A percentile compares a stretch with the other conserved stretches of the same genome.
phyloP scores from a whole-genome alignment of 1,140 invertebrate genomes.

The Lasaia peninsularis region DNA sequence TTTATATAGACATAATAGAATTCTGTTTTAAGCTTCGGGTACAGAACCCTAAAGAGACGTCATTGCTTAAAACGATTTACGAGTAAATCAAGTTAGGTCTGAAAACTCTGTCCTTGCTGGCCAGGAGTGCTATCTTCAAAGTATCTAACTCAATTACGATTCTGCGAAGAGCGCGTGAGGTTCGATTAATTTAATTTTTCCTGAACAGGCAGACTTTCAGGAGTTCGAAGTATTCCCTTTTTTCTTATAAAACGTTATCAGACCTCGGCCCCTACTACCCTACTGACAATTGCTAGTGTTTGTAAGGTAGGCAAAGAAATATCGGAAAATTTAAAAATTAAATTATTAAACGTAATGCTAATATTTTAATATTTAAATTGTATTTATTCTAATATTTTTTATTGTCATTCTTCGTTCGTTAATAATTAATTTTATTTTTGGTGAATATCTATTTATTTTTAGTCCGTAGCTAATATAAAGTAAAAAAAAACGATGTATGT shows the following conservation, averaged over 20 bases:
- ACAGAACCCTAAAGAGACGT: too few species aligned
- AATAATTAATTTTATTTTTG: too few species aligned
- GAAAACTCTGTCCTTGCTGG: not conserved
- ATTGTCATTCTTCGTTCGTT: too few species aligned
- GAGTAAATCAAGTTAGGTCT: not conserved
- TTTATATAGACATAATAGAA: too few species aligned
- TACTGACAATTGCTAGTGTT: not conserved
- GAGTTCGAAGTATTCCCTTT: conserved; percentile 4
- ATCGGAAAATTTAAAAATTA: not conserved
- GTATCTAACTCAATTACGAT: conserved; percentile 6
- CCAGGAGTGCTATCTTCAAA: not conserved
- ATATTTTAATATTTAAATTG: too few species aligned
- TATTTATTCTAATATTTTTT: too few species aligned
- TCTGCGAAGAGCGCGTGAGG: not conserved
- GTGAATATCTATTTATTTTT: too few species aligned
- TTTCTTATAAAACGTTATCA: conserved; percentile 8
- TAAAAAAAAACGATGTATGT: too few species aligned
- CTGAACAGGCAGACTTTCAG: conserved; percentile 6
- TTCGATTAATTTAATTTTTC: conserved; percentile 28
- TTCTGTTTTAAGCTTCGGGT: too few species aligned
- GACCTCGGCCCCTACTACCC: conserved; percentile 5
- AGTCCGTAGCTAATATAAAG: too few species aligned
- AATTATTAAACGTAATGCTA: not conserved
- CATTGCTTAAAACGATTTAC: too few species aligned
- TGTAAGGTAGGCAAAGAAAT: not conserved